Percentiles rank a stretch among this genome's conserved stretches.
phyloP scores from a whole-genome alignment of 2,113 vertebrate genomes.

The Sorex fumeus region DNA sequence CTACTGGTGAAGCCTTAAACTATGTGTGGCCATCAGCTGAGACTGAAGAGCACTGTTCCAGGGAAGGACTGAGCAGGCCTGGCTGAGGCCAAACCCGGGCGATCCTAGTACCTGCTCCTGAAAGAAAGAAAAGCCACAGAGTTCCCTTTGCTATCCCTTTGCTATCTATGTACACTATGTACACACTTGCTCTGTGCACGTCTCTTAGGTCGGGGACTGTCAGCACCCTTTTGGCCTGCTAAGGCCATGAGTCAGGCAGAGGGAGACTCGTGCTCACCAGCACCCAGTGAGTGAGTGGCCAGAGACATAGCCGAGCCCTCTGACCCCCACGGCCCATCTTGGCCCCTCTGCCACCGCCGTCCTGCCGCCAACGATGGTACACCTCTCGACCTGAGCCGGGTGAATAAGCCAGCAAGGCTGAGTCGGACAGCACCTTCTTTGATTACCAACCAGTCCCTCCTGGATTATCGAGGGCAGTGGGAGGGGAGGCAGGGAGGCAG shows the following conservation, averaged over 20 bases:
- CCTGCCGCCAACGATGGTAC: background rate
- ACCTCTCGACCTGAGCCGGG: background rate
- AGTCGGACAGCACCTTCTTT: conserved; percentile 22
- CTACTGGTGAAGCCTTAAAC: background rate
- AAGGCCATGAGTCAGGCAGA: background rate
- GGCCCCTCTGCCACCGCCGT: background rate
- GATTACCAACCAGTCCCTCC: conserved; percentile 34
- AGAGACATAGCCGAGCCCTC: background rate
- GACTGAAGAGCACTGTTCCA: background rate
- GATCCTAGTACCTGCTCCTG: background rate
- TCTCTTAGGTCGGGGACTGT: background rate
- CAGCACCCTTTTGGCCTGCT: background rate
- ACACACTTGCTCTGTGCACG: background rate
- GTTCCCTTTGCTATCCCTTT: too few relatives aligned
- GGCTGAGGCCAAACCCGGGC: background rate
- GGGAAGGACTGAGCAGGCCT: background rate
- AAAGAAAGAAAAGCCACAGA: background rate
- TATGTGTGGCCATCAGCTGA: background rate
- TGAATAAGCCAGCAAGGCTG: conserved; percentile 26
- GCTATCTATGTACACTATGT: too few relatives aligned
- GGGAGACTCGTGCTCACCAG: background rate
- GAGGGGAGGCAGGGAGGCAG: background rate
- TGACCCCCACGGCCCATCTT: background rate
- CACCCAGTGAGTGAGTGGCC: background rate
- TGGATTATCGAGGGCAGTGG: background rate